Percentiles rank a stretch among this genome's conserved stretches.
Conservation (phyloP, 2,113 vertebrate genomes). For the Onychorhynchus coronatus region DNA sequence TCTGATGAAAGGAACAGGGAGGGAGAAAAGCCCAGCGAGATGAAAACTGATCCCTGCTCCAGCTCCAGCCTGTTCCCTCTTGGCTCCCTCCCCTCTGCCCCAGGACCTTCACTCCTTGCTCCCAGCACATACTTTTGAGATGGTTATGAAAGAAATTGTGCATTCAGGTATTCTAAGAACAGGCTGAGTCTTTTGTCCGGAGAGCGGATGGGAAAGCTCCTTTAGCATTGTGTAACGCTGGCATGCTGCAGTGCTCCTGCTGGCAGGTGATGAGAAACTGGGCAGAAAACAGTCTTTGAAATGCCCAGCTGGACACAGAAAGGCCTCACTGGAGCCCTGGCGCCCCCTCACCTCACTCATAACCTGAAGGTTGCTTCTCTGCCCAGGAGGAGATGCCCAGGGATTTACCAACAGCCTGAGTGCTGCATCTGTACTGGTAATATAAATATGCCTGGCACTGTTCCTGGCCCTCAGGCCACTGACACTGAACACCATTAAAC, state of each 20-base stretch:
- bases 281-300: background rate
- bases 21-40: background rate
- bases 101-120: background rate
- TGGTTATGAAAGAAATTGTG: background rate
- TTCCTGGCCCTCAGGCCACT: background rate
- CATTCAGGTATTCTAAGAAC: conserved; percentile 1
- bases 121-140: background rate
- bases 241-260: background rate
- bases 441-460: background rate
- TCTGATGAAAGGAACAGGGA: background rate
- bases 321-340: background rate
- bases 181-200: background rate
- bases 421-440: background rate
- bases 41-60: conserved; percentile 8
- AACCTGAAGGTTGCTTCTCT: background rate
- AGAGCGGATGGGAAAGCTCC: background rate
- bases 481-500: background rate
- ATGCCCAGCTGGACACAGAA: background rate
- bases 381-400: background rate
- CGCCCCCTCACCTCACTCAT: background rate
- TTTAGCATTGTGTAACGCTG: background rate
- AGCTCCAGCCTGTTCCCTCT: background rate
- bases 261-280: background rate
- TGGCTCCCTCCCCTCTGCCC: background rate
- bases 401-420: background rate